Conservation (phyloP, 92 coral and sea anemone species). For the Porites lobata region DNA sequence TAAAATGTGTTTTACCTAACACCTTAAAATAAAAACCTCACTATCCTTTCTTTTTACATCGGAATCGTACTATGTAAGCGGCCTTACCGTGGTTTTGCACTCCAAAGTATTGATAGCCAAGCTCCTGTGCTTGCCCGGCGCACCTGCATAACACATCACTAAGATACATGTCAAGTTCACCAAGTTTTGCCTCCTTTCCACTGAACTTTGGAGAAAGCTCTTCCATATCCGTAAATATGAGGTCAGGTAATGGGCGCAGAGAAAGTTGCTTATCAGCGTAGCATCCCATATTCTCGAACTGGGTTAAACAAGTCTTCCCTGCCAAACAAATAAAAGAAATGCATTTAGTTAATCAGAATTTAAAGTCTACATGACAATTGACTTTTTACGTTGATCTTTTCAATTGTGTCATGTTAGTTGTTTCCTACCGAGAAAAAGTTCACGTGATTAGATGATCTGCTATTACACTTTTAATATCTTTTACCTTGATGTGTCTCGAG, state of each 20-base stretch:
- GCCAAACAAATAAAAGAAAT: background rate
- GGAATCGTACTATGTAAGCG: background rate
- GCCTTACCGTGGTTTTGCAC: constrained; percentile 87
- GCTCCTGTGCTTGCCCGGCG: constrained; percentile 50
- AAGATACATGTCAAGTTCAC: constrained; percentile 55
- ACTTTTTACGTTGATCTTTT: background rate
- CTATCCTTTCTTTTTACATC: background rate
- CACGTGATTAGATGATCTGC: background rate
- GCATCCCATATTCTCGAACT: constrained; percentile 85
- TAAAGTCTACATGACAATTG: background rate
- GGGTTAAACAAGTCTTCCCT: constrained; percentile 29
- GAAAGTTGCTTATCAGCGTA: constrained; percentile 66
- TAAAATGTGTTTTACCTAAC: too few relatives aligned
- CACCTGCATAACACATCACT: constrained; percentile 54
- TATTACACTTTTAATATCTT: too few relatives aligned
- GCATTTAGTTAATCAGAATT: background rate
- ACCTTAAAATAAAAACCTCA: too few relatives aligned
- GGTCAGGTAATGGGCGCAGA: constrained; percentile 79
- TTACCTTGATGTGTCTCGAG: constrained; percentile 4
- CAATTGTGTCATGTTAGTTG: too few relatives aligned
- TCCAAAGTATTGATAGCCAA: constrained; percentile 62
- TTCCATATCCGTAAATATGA: constrained; percentile 77
- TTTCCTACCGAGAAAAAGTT: too few relatives aligned
- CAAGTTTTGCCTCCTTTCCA: constrained; percentile 58
- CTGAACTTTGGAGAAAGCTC: constrained; percentile 49